Conservation (phyloP, 1,140 invertebrate genomes). For the Orius laevigatus region DNA sequence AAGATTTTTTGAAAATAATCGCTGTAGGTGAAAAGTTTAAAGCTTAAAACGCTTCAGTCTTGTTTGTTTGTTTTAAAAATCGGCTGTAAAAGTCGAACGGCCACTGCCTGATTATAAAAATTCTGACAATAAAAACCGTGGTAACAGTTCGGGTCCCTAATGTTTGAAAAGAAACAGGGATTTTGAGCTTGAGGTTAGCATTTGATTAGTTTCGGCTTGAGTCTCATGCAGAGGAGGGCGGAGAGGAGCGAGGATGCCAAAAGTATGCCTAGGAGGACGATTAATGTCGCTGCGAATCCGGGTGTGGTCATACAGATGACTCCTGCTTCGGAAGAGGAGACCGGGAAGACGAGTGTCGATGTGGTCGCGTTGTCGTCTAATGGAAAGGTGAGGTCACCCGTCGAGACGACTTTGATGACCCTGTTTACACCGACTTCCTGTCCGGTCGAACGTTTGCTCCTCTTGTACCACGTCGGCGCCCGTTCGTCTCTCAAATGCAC, state of each 20-base stretch:
- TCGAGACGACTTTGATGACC: conserved; percentile 80
- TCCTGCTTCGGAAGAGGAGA: conserved; percentile 42
- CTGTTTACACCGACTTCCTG: conserved; percentile 81
- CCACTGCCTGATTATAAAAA: too few species aligned
- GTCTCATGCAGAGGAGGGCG: conserved; percentile 60
- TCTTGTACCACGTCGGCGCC: conserved; percentile 24
- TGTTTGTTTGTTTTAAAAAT: too few species aligned
- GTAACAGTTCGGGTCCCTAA: too few species aligned
- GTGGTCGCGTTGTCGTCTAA: conserved; percentile 47
- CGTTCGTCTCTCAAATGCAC: conserved; percentile 47
- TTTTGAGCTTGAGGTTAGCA: conserved; percentile 15
- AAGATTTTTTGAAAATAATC: too few species aligned
- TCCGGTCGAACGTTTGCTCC: conserved; percentile 42
- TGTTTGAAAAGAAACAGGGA: too few species aligned
- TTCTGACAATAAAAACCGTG: too few species aligned
- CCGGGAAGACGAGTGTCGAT: conserved; percentile 59
- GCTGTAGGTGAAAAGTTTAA: too few species aligned
- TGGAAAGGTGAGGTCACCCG: conserved; percentile 83
- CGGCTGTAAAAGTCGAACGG: too few species aligned
- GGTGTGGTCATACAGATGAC: conserved; percentile 85
- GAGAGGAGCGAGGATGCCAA: conserved; percentile 69
- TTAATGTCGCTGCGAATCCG: conserved; percentile 68
- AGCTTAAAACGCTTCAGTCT: too few species aligned
- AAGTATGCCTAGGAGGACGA: conserved; percentile 61
- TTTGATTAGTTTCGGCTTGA: conserved; percentile 34